Conservation (phyloP, 2,888 invertebrate species). For the Mesoligia furuncula region DNA sequence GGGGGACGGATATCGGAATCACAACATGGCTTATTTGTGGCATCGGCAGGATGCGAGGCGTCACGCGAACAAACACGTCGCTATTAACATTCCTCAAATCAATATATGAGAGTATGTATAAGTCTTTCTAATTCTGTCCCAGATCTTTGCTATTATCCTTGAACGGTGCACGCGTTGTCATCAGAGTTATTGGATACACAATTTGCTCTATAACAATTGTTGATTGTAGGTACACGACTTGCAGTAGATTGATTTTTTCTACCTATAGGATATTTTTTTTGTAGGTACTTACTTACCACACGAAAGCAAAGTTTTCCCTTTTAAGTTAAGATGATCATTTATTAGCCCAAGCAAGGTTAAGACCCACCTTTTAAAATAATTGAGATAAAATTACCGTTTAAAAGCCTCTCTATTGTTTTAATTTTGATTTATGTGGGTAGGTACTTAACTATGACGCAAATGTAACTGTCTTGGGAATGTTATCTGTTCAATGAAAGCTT, state of each 20-base stretch:
- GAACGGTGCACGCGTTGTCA: not conserved
- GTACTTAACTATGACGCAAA: not conserved
- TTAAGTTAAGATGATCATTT: not conserved
- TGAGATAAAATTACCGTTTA: constrained; percentile 12
- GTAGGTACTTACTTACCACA: not conserved
- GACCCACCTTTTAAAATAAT: constrained; percentile 33
- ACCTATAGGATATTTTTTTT: not conserved
- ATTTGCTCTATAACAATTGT: not conserved
- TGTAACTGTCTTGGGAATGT: not conserved
- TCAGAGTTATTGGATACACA: too few relatives aligned
- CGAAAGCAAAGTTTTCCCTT: not conserved
- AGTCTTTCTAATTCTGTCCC: constrained; percentile 5
- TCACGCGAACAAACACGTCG: constrained; percentile 57
- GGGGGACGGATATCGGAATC: constrained; percentile 39
- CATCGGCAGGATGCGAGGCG: constrained; percentile 51
- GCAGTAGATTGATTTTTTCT: not conserved
- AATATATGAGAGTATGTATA: constrained; percentile 27
- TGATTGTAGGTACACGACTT: not conserved
- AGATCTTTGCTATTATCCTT: not conserved
- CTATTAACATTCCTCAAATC: constrained; percentile 52
- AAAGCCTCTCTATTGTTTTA: constrained; percentile 33
- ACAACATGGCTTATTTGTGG: constrained; percentile 57
- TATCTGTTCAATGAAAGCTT: constrained; percentile 15
- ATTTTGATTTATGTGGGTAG: constrained; percentile 13
- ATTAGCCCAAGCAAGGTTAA: not conserved